These are phyloP conservation scores for Pyrgus malvae DNA, from an alignment of 2,888 invertebrate genomes.

Conservation along the genomic window DNA sequence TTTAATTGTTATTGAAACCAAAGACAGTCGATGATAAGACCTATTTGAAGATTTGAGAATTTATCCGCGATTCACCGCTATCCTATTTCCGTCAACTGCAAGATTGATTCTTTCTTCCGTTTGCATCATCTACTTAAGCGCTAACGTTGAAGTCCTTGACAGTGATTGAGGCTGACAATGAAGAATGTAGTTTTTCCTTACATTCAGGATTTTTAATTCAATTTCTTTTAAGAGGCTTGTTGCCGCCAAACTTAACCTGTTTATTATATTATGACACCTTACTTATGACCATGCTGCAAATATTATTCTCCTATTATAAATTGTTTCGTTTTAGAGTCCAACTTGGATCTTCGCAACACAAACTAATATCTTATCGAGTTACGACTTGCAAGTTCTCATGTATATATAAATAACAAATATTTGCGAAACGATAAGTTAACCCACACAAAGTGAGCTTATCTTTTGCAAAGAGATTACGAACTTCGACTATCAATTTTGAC, in stretches of 20 bases:
- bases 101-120: slow-evolving; percentile 24
- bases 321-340: too few species aligned
- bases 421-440: slow-evolving; percentile 49
- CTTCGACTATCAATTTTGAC: slow-evolving; percentile 55
- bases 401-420: slow-evolving; percentile 49
- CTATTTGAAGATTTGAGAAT: slow-evolving; percentile 14
- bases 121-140: not conserved
- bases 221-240: too few species aligned
- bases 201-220: too few species aligned
- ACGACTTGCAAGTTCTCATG: slow-evolving; percentile 38
- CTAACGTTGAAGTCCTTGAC: slow-evolving; percentile 1
- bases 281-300: too few species aligned
- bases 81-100: slow-evolving; percentile 23
- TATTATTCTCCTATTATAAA: too few species aligned
- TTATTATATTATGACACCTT: too few species aligned
- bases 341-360: slow-evolving; percentile 7
- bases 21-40: slow-evolving; percentile 42
- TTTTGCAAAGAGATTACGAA: slow-evolving; percentile 55
- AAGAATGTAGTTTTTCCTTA: too few species aligned
- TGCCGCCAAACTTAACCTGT: too few species aligned
- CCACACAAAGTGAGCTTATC: slow-evolving; percentile 55
- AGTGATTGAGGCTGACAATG: slow-evolving; percentile 5
- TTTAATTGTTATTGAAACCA: slow-evolving; percentile 78
- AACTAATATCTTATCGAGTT: slow-evolving; percentile 34
- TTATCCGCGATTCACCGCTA: not conserved